Percentiles rank a stretch among this genome's conserved stretches.
These are phyloP conservation scores for Saccostrea echinata DNA, from an alignment of 1,140 invertebrate species.

Conservation along the genomic window DNA sequence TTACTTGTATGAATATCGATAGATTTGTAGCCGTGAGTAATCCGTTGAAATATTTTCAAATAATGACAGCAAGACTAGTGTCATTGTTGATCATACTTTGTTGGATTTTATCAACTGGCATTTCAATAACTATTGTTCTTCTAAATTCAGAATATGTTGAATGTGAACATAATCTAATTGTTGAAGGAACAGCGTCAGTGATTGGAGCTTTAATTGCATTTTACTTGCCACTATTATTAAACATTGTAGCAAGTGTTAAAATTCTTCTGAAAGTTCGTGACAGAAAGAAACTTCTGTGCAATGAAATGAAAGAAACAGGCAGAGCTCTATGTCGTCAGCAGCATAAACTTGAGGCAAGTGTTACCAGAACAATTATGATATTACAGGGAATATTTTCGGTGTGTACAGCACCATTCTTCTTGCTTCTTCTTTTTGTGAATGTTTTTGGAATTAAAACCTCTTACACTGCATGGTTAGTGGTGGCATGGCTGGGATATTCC, in stretches of 20 bases:
- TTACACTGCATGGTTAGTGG: constrained; percentile 40
- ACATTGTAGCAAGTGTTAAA: constrained; percentile 96
- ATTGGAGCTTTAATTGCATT: constrained; percentile 94
- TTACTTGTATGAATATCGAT: constrained; percentile 97
- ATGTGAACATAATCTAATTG: constrained; percentile 38
- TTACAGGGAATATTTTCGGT: neutral
- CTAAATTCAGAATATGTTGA: constrained; percentile 82
- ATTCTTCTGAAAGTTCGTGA: constrained; percentile 81
- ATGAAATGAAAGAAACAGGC: neutral
- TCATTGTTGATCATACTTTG: constrained; percentile 94
- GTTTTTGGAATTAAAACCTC: constrained; percentile 44
- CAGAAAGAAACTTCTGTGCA: neutral
- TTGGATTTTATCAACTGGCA: constrained; percentile 95
- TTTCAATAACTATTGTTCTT: constrained; percentile 96
- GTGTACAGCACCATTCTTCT: neutral
- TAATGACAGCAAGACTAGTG: constrained; percentile 89
- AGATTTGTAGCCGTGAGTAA: constrained; percentile 98
- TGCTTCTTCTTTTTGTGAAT: neutral
- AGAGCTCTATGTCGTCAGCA: neutral
- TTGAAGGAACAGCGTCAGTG: constrained; percentile 52
- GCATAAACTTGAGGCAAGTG: neutral
- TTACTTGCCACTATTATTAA: constrained; percentile 94
- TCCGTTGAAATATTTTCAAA: constrained; percentile 97
- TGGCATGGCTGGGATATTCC: constrained; percentile 86
- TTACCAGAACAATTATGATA: constrained; percentile 20